Evolutionary conservation across 2,888 invertebrate genomes (phyloP), one percentile per base, ranked within the genome.

Genomic region (Temnothorax rugatulus): DNA sequence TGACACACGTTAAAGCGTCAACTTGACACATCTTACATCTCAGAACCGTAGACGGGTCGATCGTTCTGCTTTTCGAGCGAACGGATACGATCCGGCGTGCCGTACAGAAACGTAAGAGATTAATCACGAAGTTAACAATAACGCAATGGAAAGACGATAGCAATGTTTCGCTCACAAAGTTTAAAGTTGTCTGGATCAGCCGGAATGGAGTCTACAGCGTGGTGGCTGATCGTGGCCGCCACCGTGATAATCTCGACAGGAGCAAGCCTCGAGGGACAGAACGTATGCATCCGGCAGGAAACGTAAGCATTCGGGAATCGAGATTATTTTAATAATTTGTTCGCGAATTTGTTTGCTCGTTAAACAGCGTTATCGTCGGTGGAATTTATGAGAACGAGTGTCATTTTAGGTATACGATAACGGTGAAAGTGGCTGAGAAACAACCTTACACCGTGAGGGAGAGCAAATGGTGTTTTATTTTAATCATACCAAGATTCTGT

Each of bases 271-370:
- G 96, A 97, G 90, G 98, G 98, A 71, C 97, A 97, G 41, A 97
- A 98, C 95, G 96, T 98, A 85, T 98, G 98, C 95, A 97, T 97
- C 11, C 96, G 96, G 90, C 97, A 97, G 93, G 97, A 97, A 95
- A 95, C 96, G 97, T 97, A 94, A 96, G 97, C 90, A 3, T 11
- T 41, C 15, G 13, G 3, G 34, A 34, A 34, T 34, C 3, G 9
- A 52, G 4, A 52, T 18, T 18, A 52, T 18, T 18, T 21, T 1
- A 50, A 34, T 59, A 41, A 44, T 52, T 75, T 59, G 18, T n/a
- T 25, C n/a, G 7, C 9, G 34, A 25, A 41, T 66, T 50, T 47
- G n/a, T 34, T 34, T 1, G 25, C 1, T 25, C 34, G 34, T 34
- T 34, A 34, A 34, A 34, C 34, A 34, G 34, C 25, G 4, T 34